Base-by-base conservation (phyloP, 2,797 vertebrate genomes). In the Clangula hyemalis region DNA sequence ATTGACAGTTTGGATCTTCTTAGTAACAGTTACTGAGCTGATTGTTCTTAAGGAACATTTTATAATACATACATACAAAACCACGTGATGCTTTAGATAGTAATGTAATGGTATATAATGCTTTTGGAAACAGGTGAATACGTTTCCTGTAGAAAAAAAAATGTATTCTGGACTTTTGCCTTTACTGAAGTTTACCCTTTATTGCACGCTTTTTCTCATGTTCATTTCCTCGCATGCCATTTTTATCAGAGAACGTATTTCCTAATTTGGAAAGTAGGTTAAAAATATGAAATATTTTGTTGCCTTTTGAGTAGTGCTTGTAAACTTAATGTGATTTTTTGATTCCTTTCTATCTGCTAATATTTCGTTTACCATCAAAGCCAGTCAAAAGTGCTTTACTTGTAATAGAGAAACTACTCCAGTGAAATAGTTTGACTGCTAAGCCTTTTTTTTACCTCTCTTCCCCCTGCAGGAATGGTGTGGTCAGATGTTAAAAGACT, bases 401-500 rank as follows among this genome's bases (percentile, higher is more conserved):
- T 66, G 12, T 84, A 62, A 53, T 47, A 43, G 12, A 43, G 2
- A 75, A 36, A 5, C 11, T 58, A 4, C 72, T 65, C n/a, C 19
- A 34, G 21, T 85, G 34, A 56, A 57, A 64, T 62, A 28, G 5
- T 25, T 64, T 87, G 38, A 82, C 45, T 83, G 90, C 5, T 27
- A 56, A 70, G 64, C 6, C 7, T 24, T 25, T 32, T n/a, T 66
- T 12, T 45, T 45, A 45, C 49, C 30, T 56, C 41, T 58, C 79
- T 84, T 89, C 38, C n/a, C 43, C 70, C 93, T 96, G 84, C 85
- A 99, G 99, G 99, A 81, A 99, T 99, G 99, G 99, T 99, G 97
- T 99, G 99, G 99, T 99, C 99, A 39, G 99, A 99, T 90, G 99
- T 99, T 97, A 99, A 99, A 97, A 98, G 99, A 49, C 98, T 99